phyloP scores from a whole-genome alignment of 1,140 invertebrate species.

The fruit fly (Drosophila melanogaster) region DNA sequence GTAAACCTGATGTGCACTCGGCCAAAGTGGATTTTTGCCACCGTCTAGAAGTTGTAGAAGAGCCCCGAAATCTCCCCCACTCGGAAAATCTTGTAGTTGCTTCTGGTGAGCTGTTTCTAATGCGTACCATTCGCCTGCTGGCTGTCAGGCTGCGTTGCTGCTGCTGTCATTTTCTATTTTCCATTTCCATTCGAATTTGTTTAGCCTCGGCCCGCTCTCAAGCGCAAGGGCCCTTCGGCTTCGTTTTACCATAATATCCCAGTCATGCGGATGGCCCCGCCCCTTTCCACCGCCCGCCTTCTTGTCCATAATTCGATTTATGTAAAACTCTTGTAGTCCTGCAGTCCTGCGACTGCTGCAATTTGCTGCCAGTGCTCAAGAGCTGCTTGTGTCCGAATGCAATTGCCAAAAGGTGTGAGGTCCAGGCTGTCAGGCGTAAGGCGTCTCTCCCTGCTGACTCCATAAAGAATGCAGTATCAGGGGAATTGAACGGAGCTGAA shows the following conservation, averaged over 20 bases:
- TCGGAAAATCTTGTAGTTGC: slow-evolving; percentile 46
- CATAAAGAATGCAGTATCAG: slow-evolving; percentile 49
- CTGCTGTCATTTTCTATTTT: slow-evolving; percentile 67
- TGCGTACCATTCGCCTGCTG: slow-evolving; percentile 59
- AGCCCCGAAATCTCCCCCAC: not conserved
- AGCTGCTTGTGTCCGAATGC: slow-evolving; percentile 30
- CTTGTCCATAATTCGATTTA: slow-evolving; percentile 69
- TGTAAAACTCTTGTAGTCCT: slow-evolving; percentile 58
- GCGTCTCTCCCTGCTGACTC: not conserved
- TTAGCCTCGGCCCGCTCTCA: slow-evolving; percentile 35
- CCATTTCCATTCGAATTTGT: slow-evolving; percentile 70
- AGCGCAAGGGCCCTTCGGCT: slow-evolving; percentile 45
- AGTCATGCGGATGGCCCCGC: slow-evolving; percentile 18
- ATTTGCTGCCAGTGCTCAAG: slow-evolving; percentile 47
- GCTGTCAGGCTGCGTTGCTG: slow-evolving; percentile 50
- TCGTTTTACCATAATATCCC: slow-evolving; percentile 49
- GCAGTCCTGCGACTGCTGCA: slow-evolving; percentile 44
- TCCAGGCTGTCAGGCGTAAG: slow-evolving; percentile 8
- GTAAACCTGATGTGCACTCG: slow-evolving; percentile 61
- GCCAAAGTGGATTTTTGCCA: slow-evolving; percentile 73
- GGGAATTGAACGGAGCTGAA: slow-evolving; percentile 24
- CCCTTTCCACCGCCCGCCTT: not conserved
- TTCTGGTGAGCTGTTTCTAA: slow-evolving; percentile 53
- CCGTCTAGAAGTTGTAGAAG: slow-evolving; percentile 13
- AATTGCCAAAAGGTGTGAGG: slow-evolving; percentile 54